phyloP scores from a whole-genome alignment of 2,113 vertebrate genomes.

The Phalacrocorax aristotelis region DNA sequence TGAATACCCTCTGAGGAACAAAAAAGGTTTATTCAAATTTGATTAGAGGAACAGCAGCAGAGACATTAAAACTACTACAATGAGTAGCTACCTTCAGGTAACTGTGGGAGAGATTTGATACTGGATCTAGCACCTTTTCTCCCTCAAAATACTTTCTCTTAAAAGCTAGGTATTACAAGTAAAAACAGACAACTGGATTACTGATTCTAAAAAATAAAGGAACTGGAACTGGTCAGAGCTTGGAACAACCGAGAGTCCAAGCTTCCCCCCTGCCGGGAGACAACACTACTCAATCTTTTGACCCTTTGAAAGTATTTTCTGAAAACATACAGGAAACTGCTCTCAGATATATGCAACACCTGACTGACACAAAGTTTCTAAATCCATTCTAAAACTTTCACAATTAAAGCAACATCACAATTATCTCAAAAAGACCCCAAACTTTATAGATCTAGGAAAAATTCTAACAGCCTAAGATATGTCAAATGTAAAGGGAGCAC shows the following conservation, averaged over 20 bases:
- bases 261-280: neutral
- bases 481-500: neutral
- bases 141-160: neutral
- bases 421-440: neutral
- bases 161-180: rapidly evolving
- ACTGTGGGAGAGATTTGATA: neutral
- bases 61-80: neutral
- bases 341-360: neutral
- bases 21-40: neutral
- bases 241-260: neutral
- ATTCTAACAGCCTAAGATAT: neutral
- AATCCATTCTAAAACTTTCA: neutral
- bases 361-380: neutral
- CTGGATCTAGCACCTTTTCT: neutral
- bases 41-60: neutral
- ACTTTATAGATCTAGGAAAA: neutral
- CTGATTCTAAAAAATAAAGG: neutral
- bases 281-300: neutral
- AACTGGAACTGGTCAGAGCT: neutral
- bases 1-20: neutral
- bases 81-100: neutral
- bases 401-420: neutral
- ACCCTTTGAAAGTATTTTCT: neutral
- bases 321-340: neutral
- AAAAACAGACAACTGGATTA: neutral